Conservation (phyloP, 1,140 invertebrate species). For the Sycophaga agraensis region DNA sequence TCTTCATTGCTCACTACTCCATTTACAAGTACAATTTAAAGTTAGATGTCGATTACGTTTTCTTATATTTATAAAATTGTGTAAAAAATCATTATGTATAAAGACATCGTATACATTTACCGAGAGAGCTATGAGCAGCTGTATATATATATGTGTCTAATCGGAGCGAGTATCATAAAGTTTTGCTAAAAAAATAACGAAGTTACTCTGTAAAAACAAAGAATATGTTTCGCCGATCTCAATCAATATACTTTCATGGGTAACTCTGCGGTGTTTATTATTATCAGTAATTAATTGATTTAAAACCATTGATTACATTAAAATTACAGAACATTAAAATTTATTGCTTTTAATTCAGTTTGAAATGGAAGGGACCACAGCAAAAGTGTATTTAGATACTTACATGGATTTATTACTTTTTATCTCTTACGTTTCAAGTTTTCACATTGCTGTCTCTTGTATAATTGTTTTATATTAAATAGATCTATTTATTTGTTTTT, state of each 20-base stretch:
- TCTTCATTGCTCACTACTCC: too few species aligned
- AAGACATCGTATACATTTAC: background rate
- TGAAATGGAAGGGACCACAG: constrained; percentile 40
- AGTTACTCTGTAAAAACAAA: background rate
- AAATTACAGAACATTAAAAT: background rate
- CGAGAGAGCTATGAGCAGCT: constrained; percentile 5
- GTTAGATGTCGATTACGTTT: background rate
- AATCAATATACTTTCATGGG: constrained; percentile 2
- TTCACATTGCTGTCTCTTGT: background rate
- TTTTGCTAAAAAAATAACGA: constrained; percentile 1
- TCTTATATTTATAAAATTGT: too few species aligned
- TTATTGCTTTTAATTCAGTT: constrained; percentile 13
- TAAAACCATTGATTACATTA: constrained; percentile 8
- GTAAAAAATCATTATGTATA: background rate
- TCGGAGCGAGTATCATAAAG: constrained; percentile 12
- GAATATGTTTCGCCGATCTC: constrained; percentile 5
- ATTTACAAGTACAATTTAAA: too few species aligned
- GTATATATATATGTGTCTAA: constrained; percentile 10
- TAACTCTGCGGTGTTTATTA: constrained; percentile 5
- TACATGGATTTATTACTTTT: constrained; percentile 30
- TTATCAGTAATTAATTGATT: background rate
- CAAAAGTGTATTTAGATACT: too few species aligned
- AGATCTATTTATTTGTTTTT: background rate
- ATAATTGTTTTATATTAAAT: background rate
- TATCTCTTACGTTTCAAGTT: background rate